Evolutionary conservation across 2,888 invertebrate species (phyloP).

Genomic region (Acleris literana): DNA sequence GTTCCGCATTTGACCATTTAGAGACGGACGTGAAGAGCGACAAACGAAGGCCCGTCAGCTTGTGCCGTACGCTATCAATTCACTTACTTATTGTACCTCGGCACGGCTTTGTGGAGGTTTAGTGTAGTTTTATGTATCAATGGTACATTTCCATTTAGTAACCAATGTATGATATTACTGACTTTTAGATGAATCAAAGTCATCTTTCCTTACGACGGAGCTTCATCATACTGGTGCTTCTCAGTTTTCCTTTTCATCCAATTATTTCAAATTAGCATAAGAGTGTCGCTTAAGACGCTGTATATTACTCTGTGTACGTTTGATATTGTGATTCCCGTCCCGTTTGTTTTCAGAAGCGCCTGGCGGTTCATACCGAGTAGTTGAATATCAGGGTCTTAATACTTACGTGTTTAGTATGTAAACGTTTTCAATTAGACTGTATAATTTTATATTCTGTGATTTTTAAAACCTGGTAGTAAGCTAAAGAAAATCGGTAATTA

Average conservation of each 20-base stretch:
- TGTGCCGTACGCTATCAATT: not conserved
- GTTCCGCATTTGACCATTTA: not conserved
- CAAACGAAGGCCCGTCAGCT: not conserved
- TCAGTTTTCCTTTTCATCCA: conserved; percentile 17
- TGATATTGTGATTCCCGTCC: conserved; percentile 35
- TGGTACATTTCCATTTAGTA: conserved; percentile 19
- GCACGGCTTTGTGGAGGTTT: conserved; percentile 12
- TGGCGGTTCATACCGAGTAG: conserved; percentile 57
- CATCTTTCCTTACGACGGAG: conserved; percentile 30
- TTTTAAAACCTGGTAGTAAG: conserved; percentile 53
- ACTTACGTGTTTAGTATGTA: conserved; percentile 62
- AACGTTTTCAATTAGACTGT: conserved; percentile 60
- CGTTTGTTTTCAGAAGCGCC: conserved; percentile 31
- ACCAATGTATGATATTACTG: conserved; percentile 16
- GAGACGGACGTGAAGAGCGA: not conserved
- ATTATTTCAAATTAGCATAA: conserved; percentile 21
- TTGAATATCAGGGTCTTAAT: conserved; percentile 72
- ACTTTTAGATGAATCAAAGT: conserved; percentile 17
- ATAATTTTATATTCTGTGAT: conserved; percentile 51
- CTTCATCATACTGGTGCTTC: conserved; percentile 34
- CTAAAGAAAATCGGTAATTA: conserved; percentile 42
- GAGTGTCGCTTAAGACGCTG: conserved; percentile 9
- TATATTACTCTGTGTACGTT: conserved; percentile 7
- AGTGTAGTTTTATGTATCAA: conserved; percentile 24
- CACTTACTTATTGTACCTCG: conserved; percentile 2